Evolutionary conservation across 37 sponge, comb jelly and placozoan genomes (phyloP), one percentile per base, ranked within the genome.

Genomic region (Halisarca cf. caerulea): DNA sequence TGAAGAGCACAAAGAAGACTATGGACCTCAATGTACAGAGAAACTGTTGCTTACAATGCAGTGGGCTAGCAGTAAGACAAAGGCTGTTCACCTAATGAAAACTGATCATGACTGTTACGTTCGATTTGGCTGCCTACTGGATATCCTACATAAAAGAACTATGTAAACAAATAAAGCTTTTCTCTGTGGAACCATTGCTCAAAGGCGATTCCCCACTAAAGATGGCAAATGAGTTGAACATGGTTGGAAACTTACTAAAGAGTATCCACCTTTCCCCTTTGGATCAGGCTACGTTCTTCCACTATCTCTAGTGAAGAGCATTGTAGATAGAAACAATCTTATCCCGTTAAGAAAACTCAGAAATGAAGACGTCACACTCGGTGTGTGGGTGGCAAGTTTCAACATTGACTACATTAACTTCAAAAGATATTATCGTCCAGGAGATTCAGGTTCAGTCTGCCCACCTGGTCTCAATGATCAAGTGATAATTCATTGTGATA

Each of bases 71-170:
- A 61, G 15, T 23, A 9, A 61, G 20, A 21, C 64, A 61, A 61
- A 61, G 24, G 64, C 64, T 27, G 5, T 7, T 21, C 15, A 28
- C 15, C 20, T 61, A 61, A 61, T 61, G 64, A 61, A 61, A 15
- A 61, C n/a, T 5, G 64, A 61, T 61, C 20, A 61, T 61, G 64
- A 61, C 64, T 61, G 64, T 27, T 61, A 61, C n/a, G 30, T 61
- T 28, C 6, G 64, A 61, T 11, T 47, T 6, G 51, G 51, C 6
- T 47, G 6, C 6, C 6, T 47, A 47, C 51, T 47, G 51, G 9
- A 6, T 47, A 47, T 14, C 6, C 64, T 61, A 23, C 64, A 61
- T 5, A 28, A 27, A 6, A 23, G 24, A 23, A 61, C 30, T 20
- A 28, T 23, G 15, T 23, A 61, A 61, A 61, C 30, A 61, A 61